phyloP scores from a whole-genome alignment of 1,140 invertebrate species.

The Halictus rubicundus region DNA sequence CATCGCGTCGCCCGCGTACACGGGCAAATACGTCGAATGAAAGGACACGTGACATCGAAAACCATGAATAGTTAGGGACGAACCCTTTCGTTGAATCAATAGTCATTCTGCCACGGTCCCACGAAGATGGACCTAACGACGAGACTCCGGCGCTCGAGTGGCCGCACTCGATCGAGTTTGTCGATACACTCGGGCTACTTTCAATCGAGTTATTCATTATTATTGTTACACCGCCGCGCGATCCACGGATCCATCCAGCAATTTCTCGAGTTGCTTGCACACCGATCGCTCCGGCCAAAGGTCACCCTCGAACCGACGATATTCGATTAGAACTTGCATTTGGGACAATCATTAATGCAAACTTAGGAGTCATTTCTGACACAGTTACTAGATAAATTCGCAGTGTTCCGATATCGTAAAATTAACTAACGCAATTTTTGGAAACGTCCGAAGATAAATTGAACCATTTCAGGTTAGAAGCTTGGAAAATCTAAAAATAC shows the following conservation, averaged over 20 bases:
- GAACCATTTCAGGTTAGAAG: no score
- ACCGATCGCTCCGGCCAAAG: not conserved
- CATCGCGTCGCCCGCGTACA: not conserved
- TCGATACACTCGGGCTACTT: slow-evolving; percentile 44
- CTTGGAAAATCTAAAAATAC: no score
- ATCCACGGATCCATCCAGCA: not conserved
- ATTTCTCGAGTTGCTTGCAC: not conserved
- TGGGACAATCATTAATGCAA: no score
- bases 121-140: slow-evolving; percentile 34
- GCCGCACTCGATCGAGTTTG: slow-evolving; percentile 31
- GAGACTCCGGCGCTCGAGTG: slow-evolving; percentile 20
- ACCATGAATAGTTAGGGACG: slow-evolving; percentile 64
- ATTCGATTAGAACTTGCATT: no score
- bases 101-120: slow-evolving; percentile 59
- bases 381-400: no score
- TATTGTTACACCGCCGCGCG: slow-evolving; percentile 32
- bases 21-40: slow-evolving; percentile 21
- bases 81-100: slow-evolving; percentile 65
- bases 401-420: no score
- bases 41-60: slow-evolving; percentile 66
- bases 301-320: not conserved
- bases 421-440: no score
- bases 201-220: slow-evolving; percentile 46
- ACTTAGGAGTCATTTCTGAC: no score
- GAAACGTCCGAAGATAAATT: no score